Evolutionary conservation across 2,888 invertebrate species (phyloP).

Genomic region (Noctuana brunneofusca): DNA sequence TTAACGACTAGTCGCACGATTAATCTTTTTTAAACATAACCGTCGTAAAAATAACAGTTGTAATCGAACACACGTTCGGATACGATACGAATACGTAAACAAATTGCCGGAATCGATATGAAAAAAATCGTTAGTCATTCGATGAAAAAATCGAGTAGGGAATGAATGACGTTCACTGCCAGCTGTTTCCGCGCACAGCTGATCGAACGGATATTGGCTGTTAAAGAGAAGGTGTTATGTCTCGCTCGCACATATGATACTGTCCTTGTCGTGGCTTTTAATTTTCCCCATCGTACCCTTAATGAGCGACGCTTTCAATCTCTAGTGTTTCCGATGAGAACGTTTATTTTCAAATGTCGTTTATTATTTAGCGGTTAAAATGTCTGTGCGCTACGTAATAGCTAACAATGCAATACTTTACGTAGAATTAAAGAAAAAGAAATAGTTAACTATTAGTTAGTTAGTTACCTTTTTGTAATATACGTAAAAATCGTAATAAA

Average conservation of each 20-base stretch:
- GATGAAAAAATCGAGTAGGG: constrained; percentile 44
- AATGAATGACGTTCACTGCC: constrained; percentile 65
- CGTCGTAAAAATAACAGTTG: constrained; percentile 21
- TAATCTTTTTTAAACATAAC: constrained; percentile 19
- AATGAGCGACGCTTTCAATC: constrained; percentile 57
- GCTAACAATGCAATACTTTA: too few species aligned
- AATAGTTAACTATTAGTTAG: too few species aligned
- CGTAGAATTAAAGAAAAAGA: too few species aligned
- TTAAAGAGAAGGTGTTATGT: constrained; percentile 58
- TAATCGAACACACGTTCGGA: constrained; percentile 21
- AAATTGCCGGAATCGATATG: constrained; percentile 38
- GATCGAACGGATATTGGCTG: constrained; percentile 81
- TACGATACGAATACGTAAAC: constrained; percentile 34
- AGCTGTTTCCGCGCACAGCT: constrained; percentile 80
- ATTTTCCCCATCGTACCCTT: constrained; percentile 61
- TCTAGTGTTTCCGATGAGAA: constrained; percentile 38
- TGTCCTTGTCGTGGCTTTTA: constrained; percentile 56
- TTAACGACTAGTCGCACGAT: constrained; percentile 18
- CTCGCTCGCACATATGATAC: constrained; percentile 49
- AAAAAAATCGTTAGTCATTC: constrained; percentile 56
- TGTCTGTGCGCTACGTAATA: too few species aligned
- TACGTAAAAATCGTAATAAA: too few species aligned
- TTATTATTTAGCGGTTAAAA: constrained; percentile 8
- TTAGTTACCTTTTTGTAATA: too few species aligned
- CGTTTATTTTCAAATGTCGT: constrained; percentile 24